A percentile compares a stretch with the other conserved stretches of the same genome.
These are phyloP conservation scores for Psammodynastes pulverulentus DNA, from an alignment of 2,113 vertebrate species.

Conservation along the genomic window DNA sequence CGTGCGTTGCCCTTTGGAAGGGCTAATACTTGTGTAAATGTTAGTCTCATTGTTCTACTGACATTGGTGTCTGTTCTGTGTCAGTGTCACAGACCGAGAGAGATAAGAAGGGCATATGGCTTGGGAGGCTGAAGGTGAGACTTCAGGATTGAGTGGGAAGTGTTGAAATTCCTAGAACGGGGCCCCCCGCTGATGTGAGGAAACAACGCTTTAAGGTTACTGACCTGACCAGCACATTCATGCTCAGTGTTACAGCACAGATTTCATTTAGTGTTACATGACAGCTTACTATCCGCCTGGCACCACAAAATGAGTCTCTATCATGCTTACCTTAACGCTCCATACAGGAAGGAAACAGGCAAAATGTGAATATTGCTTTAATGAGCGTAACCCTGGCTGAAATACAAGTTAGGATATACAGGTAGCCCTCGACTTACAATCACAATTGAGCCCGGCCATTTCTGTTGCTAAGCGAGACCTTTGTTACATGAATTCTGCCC, in stretches of 20 bases:
- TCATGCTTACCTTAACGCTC: neutral
- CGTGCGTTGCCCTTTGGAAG: neutral
- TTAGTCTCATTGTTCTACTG: neutral
- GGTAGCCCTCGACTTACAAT: neutral
- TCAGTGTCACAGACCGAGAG: neutral
- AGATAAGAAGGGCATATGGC: neutral
- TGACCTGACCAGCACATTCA: neutral
- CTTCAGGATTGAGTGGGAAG: neutral
- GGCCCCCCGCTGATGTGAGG: neutral
- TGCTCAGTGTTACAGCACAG: neutral
- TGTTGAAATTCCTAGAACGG: constrained; percentile 11
- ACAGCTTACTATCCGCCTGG: neutral
- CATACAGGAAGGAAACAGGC: neutral
- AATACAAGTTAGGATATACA: neutral
- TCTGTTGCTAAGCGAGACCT: neutral
- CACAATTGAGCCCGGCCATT: neutral
- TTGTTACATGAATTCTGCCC: neutral
- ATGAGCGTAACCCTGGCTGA: neutral
- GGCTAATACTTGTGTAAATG: neutral
- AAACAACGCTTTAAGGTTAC: neutral
- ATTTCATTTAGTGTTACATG: neutral
- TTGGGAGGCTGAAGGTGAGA: neutral
- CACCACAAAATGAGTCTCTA: neutral
- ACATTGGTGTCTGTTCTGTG: neutral
- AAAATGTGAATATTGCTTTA: neutral